A percentile compares a stretch with the other conserved stretches of the same genome.
Evolutionary conservation across 2,888 invertebrate species (phyloP).

Genomic region (Crossocerus cetratus): DNA sequence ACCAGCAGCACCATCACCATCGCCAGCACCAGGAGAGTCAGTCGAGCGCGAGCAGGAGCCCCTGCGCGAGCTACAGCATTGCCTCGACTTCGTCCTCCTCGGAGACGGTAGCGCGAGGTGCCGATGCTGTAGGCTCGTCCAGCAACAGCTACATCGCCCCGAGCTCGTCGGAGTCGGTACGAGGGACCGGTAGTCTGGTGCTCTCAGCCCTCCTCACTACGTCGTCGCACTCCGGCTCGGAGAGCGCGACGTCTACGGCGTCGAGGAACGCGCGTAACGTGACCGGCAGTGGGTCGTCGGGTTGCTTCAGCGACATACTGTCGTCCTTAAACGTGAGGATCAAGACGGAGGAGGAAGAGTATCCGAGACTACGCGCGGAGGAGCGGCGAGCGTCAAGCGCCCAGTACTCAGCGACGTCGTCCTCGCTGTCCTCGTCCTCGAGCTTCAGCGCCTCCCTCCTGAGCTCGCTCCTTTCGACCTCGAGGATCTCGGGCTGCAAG

Average conservation of each 20-base stretch:
- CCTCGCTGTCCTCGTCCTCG: constrained; percentile 45
- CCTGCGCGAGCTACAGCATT: constrained; percentile 43
- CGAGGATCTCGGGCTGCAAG: constrained; percentile 54
- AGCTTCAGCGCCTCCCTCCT: constrained; percentile 61
- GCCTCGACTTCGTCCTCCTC: constrained; percentile 48
- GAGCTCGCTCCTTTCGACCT: constrained; percentile 65
- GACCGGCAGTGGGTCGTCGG: constrained; percentile 48
- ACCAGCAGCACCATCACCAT: constrained; percentile 70
- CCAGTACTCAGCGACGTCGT: constrained; percentile 42
- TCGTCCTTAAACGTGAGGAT: constrained; percentile 64
- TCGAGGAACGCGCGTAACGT: constrained; percentile 38
- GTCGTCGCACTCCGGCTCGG: constrained; percentile 48
- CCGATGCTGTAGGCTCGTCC: constrained; percentile 60
- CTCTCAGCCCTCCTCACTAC: constrained; percentile 59
- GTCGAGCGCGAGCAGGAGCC: constrained; percentile 25
- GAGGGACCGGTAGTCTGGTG: constrained; percentile 48
- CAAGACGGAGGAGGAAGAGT: constrained; percentile 69
- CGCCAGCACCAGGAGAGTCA: constrained; percentile 21
- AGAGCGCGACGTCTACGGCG: constrained; percentile 43
- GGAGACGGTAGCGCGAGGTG: constrained; percentile 59
- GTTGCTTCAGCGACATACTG: constrained; percentile 67
- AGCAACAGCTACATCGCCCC: constrained; percentile 50
- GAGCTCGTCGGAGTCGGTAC: constrained; percentile 41
- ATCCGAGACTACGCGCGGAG: constrained; percentile 40
- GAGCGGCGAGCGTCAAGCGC: constrained; percentile 47